A percentile compares a stretch with the other conserved stretches of the same genome.
These are phyloP conservation scores for Melanerpes aurifrons DNA, from an alignment of 2,113 vertebrate genomes.

Conservation along the genomic window DNA sequence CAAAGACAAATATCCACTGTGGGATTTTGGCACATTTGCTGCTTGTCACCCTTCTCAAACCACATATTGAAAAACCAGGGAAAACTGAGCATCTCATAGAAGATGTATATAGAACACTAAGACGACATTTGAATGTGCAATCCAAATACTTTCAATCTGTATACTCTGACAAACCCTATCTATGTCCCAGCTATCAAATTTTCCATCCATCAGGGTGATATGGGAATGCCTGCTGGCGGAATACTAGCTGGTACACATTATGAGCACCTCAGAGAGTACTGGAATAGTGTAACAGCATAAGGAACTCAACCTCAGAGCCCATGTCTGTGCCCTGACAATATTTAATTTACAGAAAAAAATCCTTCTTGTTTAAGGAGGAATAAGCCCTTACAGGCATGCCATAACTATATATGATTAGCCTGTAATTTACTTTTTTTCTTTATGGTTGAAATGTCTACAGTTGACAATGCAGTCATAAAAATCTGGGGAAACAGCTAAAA, in stretches of 20 bases:
- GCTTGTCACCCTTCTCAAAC: background rate
- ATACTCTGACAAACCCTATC: background rate
- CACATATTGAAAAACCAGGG: background rate
- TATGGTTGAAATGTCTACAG: background rate
- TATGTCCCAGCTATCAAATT: background rate
- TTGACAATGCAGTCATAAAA: background rate
- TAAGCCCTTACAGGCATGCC: background rate
- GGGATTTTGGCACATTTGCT: background rate
- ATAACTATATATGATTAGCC: background rate
- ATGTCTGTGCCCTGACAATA: background rate
- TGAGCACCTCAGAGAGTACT: background rate
- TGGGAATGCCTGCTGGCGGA: background rate
- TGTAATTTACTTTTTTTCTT: background rate
- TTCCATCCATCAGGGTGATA: background rate
- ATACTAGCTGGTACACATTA: background rate
- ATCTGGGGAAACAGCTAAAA: background rate
- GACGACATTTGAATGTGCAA: background rate
- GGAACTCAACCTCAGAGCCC: background rate
- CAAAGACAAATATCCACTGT: background rate
- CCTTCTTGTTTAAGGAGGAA: background rate
- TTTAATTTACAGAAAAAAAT: background rate
- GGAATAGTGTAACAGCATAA: fast-evolving
- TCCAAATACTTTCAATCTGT: fast-evolving
- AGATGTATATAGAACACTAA: background rate
- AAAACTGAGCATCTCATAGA: background rate